Base-by-base conservation (phyloP, 2,888 invertebrate species). In the Strigamia crassipes region DNA sequence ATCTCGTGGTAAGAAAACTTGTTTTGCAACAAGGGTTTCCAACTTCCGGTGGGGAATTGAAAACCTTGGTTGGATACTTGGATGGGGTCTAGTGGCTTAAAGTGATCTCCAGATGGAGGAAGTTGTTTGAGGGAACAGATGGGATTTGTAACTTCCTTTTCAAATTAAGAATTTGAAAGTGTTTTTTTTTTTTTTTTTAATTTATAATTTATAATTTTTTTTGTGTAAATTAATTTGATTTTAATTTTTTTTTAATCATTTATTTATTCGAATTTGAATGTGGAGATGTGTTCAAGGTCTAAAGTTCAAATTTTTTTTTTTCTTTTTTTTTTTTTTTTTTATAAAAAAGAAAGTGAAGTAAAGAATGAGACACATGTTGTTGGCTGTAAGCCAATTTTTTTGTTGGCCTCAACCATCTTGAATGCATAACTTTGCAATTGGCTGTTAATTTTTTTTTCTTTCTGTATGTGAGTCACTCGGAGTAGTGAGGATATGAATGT, bases 1-100 rank as follows among this genome's bases (percentile, higher is more conserved):
- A 77, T 82, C 82, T 77, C 31, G 81, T 73, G 82, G 83, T 83
- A 80, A 80, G 77, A 41, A 73, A 41, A 41, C 78, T 78, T 78
- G 34, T 78, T 78, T 78, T 4, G 23, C 12, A 10, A 61, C 21
- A 23, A 18, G 18, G 61, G 21, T 10, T 10, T 15, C 5, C 23
- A 61, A 61, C 61, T 61, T 61, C 61, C 61, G 61, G 23, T 61
- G 23, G 23, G 23, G 13, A 51, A 18, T 15, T 51, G 15, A 18
- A 51, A 51, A 51, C 18, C 51, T 5, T 15, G 38, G 38, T 38
- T 27, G 27, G 27, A 27, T 27, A 27, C 27, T 27, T 38, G 38
- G 38, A 38, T 38, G 46, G 46, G 46, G 46, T 61, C 61, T 61
- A 18, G 18, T 61, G 61, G 23, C 18, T 18, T 61, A 18, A 61